Evolutionary conservation across 2,888 invertebrate genomes (phyloP), one percentile per base, ranked within the genome.

Genomic region (Tanypteryx hageni): DNA sequence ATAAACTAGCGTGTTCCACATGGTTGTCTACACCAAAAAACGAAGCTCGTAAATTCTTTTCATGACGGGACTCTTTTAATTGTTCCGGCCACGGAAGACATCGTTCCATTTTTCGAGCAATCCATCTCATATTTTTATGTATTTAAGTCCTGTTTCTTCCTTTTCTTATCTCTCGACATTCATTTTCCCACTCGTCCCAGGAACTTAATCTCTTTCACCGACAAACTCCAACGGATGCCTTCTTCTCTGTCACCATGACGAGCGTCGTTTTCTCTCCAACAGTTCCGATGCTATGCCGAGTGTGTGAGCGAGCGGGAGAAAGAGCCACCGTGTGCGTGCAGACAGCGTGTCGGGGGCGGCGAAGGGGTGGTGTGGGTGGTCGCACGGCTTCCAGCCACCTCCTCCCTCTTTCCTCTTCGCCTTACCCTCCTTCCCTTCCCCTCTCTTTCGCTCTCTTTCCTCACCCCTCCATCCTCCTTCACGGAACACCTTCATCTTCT

Each of bases 31-130:
- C 83, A 83, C 83, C 57, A 18, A 8, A n/a, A 2, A 5, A 44
- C 44, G 44, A 44, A 44, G 44, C 44, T 44, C 44, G 44, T 44
- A 44, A 44, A 44, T 31, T 16, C 56, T 56, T 14, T n/a, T 83
- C 83, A n/a, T 83, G 83, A 83, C 83, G n/a, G 83, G 56, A n/a
- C 44, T 44, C 83, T 57, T 57, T 83, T 83, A 83, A 83, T 83
- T 83, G 83, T 56, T 83, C 83, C 83, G 83, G 83, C 44, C 83
- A n/a, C 57, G 57, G 56, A 83, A 83, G 83, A 83, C 83, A 44
- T 83, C 83, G 44, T 83, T 83, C 83, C 83, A 57, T 83, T 83
- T 83, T 83, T 57, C 83, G n/a, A 83, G 56, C 83, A n/a, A 83
- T 83, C 83, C 83, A 18, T 83, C 83, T 83, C 57, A 18, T 44